Base-by-base conservation (phyloP, 2,888 invertebrate species). In the Drosophila monieri region DNA sequence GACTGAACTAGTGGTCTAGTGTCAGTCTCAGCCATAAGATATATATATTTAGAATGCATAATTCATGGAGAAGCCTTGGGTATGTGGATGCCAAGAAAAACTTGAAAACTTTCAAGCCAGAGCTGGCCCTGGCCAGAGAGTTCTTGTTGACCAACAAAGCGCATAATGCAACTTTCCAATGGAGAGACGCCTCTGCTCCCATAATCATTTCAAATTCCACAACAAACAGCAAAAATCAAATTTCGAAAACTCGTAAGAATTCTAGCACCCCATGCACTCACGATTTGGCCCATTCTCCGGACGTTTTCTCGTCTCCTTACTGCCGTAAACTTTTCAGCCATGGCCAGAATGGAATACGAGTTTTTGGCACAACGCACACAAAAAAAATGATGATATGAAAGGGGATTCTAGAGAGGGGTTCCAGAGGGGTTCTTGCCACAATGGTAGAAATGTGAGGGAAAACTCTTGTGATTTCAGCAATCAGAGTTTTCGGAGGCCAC, bases 181-280 rank as follows among this genome's bases (percentile, higher is more conserved):
- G 62, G 41, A 27, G 43, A 32, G 32, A 23, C 32, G 43, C 47
- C 39, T 56, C 49, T 39, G 55, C 49, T 37, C 57, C 70, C 83
- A 78, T 83, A 84, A 84, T 83, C 83, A 85, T 80, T 83, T 85
- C 75, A 68, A 73, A 84, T 80, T 77, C 84, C 74, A 83, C 84
- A 80, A 80, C 84, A 83, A 84, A 80, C 84, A 84, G 78, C 69
- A 76, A 66, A 80, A 85, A 84, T 84, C 84, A 85, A 83, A 85
- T 83, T 85, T 85, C 39, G 44, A 76, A 66, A 85, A 76, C 70
- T 81, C 77, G 77, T 77, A 77, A 80, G 81, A 85, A 80, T 74
- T 81, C 84, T 75, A 58, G 67, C 76, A 77, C 53, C 62, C 65
- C 56, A 77, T 68, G 58, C 68, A 69, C 65, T 59, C 39, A 61